Percentiles rank a stretch among this genome's conserved stretches.
phyloP scores from a whole-genome alignment of 2,797 vertebrate species.

The Malurus leucopterus region DNA sequence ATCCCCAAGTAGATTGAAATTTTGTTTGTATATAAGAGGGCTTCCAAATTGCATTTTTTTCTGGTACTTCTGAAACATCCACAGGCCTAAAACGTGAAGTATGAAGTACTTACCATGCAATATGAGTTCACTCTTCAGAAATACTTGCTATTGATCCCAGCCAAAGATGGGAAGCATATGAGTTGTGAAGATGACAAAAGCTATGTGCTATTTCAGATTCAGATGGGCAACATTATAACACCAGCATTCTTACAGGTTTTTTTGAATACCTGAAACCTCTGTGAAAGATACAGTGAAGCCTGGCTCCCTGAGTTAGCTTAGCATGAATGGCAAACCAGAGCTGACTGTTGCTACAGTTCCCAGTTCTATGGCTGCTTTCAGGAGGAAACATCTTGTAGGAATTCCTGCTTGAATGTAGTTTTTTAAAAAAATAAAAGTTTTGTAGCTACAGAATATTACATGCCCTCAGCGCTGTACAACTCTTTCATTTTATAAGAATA shows the following conservation, averaged over 20 bases:
- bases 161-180: accelerated
- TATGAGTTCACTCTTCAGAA: neutral
- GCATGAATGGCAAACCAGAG: neutral
- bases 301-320: accelerated
- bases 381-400: neutral
- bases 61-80: neutral
- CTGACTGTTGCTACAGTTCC: neutral
- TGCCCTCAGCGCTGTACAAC: neutral
- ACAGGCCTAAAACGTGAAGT: neutral
- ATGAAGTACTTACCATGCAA: neutral
- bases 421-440: neutral
- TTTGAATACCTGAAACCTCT: neutral
- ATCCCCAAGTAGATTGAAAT: neutral
- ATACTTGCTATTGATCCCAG: neutral
- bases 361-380: neutral
- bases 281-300: neutral
- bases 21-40: neutral
- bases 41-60: neutral
- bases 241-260: neutral
- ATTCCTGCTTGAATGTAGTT: neutral
- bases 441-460: neutral
- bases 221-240: neutral
- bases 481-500: neutral
- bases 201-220: accelerated
- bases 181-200: neutral